Conservation (phyloP, 2,113 vertebrate species). For the Centrocercus urophasianus region DNA sequence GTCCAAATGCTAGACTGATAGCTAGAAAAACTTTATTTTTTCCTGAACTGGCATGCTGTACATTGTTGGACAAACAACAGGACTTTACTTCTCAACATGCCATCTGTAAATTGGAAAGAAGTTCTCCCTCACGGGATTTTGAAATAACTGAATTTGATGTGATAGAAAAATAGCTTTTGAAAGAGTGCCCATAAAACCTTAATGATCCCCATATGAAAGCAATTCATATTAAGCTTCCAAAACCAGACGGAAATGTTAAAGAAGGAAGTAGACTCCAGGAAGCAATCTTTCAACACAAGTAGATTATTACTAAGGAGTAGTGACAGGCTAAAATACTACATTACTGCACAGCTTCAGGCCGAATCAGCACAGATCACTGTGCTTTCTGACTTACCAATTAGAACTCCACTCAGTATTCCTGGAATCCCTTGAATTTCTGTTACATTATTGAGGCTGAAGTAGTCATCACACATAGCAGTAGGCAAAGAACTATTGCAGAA, state of each 20-base stretch:
- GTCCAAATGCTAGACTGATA: background rate
- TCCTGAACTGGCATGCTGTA: background rate
- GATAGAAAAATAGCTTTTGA: background rate
- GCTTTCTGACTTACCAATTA: conserved; percentile 79
- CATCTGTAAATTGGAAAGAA: background rate
- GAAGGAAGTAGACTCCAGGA: background rate
- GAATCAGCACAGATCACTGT: background rate
- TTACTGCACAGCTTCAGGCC: background rate
- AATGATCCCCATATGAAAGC: background rate
- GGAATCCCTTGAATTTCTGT: conserved; percentile 91
- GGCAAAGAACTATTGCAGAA: conserved; percentile 83
- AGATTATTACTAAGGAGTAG: background rate
- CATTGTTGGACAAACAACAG: background rate
- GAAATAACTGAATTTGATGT: background rate
- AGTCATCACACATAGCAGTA: conserved; percentile 85
- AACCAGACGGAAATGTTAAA: background rate
- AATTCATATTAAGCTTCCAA: background rate
- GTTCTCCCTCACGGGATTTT: background rate
- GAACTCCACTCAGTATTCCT: conserved; percentile 86
- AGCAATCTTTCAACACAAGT: background rate
- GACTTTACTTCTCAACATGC: background rate
- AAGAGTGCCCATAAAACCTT: background rate
- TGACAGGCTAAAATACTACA: background rate
- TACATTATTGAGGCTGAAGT: conserved; percentile 88
- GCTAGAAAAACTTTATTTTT: background rate